Percentiles rank a stretch among this genome's conserved stretches.
Conservation (phyloP, 2,113 vertebrate genomes). For the Melanerpes formicivorus region DNA sequence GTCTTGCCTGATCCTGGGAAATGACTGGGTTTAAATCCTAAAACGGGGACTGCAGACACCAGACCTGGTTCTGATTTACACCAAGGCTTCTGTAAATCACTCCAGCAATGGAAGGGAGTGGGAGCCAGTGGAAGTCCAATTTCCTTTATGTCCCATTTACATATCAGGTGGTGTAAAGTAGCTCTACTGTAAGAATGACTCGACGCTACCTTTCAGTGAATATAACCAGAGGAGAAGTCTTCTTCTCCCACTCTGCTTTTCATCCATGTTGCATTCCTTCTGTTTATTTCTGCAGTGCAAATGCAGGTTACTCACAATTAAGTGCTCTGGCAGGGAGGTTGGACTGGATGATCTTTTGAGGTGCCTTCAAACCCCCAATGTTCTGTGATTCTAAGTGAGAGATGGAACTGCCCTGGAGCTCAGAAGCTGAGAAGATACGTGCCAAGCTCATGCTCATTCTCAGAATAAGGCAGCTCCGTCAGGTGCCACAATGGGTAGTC, state of each 20-base stretch:
- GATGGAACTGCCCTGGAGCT: neutral
- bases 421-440: fast-evolving
- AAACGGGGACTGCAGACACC: neutral
- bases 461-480: neutral
- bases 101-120: neutral
- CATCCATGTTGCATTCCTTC: neutral
- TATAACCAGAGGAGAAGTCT: neutral
- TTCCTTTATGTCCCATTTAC: conserved; percentile 28
- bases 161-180: neutral
- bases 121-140: conserved; percentile 3
- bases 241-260: neutral
- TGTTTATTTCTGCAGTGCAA: neutral
- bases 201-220: neutral
- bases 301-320: neutral
- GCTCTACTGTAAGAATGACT: neutral
- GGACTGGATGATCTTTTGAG: no score
- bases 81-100: conserved; percentile 3
- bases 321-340: no score
- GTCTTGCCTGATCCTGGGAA: conserved; percentile 41
- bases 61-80: conserved; percentile 8
- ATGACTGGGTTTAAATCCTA: conserved; percentile 38
- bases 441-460: neutral
- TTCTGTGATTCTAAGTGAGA: neutral
- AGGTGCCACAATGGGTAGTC: neutral
- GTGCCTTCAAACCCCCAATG: no score